Evolutionary conservation across 2,888 invertebrate species (phyloP), one percentile per base, ranked within the genome.

Genomic region (Agonum fuliginosum): DNA sequence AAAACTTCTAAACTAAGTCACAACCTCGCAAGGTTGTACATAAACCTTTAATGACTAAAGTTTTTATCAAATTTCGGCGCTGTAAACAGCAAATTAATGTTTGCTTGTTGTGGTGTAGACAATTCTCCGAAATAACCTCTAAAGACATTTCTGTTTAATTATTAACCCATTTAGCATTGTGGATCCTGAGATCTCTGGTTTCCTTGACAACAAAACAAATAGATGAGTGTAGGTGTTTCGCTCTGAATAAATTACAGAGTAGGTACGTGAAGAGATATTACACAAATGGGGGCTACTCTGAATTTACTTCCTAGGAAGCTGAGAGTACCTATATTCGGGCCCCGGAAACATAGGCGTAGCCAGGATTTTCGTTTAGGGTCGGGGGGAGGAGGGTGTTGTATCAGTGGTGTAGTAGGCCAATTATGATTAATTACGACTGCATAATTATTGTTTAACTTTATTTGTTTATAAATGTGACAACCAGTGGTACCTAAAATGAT

Each of bases 201-300:
- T 43, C 43, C 43, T 43, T 43, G 12, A 17, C 14, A 43, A 43
- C 43, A 43, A 14, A 43, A 43, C 43, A 43, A 43, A 43, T 14
- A 43, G 43, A 43, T 5, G 3, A 43, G 14, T 43, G 43, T 43
- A 5, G 43, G 43, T 43, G 43, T 43, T 43, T 43, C 43, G 43
- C 8, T 5, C 8, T 43, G 43, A 43, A 43, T 43, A 43, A 43
- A 43, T 43, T 14, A 43, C 43, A 43, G 14, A 43, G 43, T 43
- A 43, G 12, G 43, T 12, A 12, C 14, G 12, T 2, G 43, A 43
- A 43, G 12, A 14, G 43, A 43, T 14, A 43, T 43, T 43, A 43
- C 14, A 43, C 43, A 43, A 43, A 43, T n/a, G 43, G 12, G 14
- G n/a, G n/a, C n/a, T n/a, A n/a, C n/a, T n/a, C n/a, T n/a, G n/a